Evolutionary conservation across 2,888 invertebrate species (phyloP), one percentile per base, ranked within the genome.

Genomic region (Archips crataeganus): DNA sequence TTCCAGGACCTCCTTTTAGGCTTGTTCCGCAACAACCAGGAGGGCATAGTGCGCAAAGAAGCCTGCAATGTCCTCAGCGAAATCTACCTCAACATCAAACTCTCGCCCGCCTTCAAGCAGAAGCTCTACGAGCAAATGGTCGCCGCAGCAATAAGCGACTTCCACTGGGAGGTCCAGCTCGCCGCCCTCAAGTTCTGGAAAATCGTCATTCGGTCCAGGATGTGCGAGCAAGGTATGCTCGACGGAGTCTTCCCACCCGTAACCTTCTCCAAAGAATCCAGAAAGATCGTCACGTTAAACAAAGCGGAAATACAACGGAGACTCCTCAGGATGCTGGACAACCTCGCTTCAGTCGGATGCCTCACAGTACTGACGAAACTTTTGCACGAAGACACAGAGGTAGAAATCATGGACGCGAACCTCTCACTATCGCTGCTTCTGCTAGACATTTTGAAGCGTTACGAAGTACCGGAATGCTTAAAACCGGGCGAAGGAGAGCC

Each of bases 91-190:
- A 94, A 96, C 81, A 94, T 96, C 47, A 96, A 96, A 80, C 94
- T 97, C 78, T 89, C 95, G 23, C 88, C 90, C 15, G 85, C 89
- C 9, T 93, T 95, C 78, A 94, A 95, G 76, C 92, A 95, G 49
- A 87, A 89, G 0, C 88, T 97, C 4, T 96, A 96, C 80, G 95
- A 95, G 42, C 95, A 96, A 4, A 96, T 97, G 95, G 95, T 95
- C 0, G 94, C 95, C 13, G 95, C 97, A 0, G 96, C 96, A 0
- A 94, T 96, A 0, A 92, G 95, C 10, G 98, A 98, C 85, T 95
- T 97, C 72, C 97, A 98, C 83, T 97, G 98, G 97, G 98, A 98
- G 85, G 97, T 97, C 0, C 97, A 97, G 87, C 90, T 96, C 0
- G 95, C 95, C 71, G 96, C 97, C 0, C 84, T 98, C 0, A 92